Evolutionary conservation across 2,888 invertebrate genomes (phyloP), one percentile per base, ranked within the genome.

Genomic region (Hydropsyche betteni): DNA sequence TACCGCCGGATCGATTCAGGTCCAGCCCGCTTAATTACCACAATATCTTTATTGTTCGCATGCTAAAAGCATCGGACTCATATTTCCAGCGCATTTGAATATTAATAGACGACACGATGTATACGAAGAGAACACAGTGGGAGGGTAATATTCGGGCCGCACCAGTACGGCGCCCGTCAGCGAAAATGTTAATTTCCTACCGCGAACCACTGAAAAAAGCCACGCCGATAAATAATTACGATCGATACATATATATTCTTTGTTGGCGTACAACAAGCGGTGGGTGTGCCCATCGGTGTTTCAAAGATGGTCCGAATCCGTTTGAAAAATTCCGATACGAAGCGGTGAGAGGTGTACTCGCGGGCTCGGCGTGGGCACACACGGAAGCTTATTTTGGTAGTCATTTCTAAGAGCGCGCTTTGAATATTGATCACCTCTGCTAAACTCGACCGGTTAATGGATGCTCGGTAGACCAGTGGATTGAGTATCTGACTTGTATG

Each of bases 341-440:
- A 33, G n/a, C 64, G 24, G 70, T 70, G 53, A 70, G 70, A 70
- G 70, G 70, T 34, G 70, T 70, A 70, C 36, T 6, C 2, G 24
- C 24, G 24, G 24, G 24, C 36, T 16, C 69, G 8, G 70, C 70
- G 70, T 70, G 70, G 70, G 70, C 70, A 70, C 70, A 70, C 52
- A 70, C 70, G 70, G 70, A 70, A 70, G 70, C 70, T 70, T 70
- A 70, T 70, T 70, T 70, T 70, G 70, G 70, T 70, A 52, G 50
- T 70, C 70, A 53, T 51, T 53, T 70, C 70, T 53, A 53, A 53
- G 52, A 51, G 53, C 36, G 70, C 24, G 70, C n/a, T 70, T 53
- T 70, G 70, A 70, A 70, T 70, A 70, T 70, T 70, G 70, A 70
- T 70, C 36, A 64, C 64, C n/a, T 34, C 34, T 24, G 64, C 64